Conservation (phyloP, 2,797 vertebrate genomes). For the Kryptolebias ocellatus region DNA sequence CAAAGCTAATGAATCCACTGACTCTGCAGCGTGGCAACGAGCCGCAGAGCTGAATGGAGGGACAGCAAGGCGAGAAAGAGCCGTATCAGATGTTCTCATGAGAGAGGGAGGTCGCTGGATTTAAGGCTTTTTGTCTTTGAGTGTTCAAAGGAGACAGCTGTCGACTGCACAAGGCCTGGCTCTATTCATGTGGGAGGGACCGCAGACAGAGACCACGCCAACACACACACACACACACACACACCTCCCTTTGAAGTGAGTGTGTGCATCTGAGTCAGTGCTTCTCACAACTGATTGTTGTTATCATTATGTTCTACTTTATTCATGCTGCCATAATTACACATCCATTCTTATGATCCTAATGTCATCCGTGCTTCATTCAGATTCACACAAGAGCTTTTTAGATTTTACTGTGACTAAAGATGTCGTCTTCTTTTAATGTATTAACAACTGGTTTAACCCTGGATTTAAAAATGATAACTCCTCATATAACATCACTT, state of each 20-base stretch:
- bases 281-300: conserved; percentile 34
- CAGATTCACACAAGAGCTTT: neutral
- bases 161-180: conserved; percentile 73
- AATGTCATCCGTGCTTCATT: conserved; percentile 16
- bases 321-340: conserved; percentile 10
- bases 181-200: conserved; percentile 79
- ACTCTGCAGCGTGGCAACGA: conserved; percentile 22
- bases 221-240: conserved; percentile 41
- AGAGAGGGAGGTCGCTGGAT: conserved; percentile 81
- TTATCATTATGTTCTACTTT: conserved; percentile 19
- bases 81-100: conserved; percentile 81
- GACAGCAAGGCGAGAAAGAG: conserved; percentile 74
- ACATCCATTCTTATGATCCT: conserved; percentile 5
- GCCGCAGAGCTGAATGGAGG: conserved; percentile 50
- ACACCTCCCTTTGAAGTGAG: conserved; percentile 56
- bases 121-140: conserved; percentile 83
- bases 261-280: conserved; percentile 14
- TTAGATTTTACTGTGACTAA: neutral
- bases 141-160: conserved; percentile 86
- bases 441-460: neutral
- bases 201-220: conserved; percentile 72
- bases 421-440: neutral
- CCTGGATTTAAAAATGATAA: neutral
- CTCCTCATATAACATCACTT: too few relatives aligned
- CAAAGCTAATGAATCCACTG: neutral